These are phyloP conservation scores for Spondyliosoma cantharus DNA, from an alignment of 2,797 vertebrate genomes.

Conservation along the genomic window DNA sequence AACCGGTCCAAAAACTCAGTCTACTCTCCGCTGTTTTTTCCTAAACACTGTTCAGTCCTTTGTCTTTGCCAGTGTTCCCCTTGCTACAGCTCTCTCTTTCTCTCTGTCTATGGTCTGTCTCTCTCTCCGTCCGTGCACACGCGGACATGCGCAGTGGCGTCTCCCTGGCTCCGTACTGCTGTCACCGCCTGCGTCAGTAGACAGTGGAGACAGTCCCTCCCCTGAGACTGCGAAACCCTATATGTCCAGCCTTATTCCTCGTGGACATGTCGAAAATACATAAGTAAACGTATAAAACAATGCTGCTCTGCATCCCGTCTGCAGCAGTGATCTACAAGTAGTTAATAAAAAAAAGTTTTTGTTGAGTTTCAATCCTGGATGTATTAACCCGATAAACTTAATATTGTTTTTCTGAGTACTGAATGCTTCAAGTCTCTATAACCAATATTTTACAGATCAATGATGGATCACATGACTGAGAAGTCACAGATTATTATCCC, in stretches of 20 bases:
- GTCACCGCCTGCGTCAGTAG: conserved; percentile 78
- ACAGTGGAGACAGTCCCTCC: conserved; percentile 60
- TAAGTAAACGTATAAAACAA: not conserved
- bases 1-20: conserved; percentile 14
- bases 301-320: not conserved
- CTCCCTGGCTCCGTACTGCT: conserved; percentile 72
- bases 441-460: not conserved
- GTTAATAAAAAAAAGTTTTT: not conserved
- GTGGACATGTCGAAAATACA: not conserved
- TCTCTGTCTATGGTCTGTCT: conserved; percentile 37
- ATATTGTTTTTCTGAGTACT: not conserved
- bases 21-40: conserved; percentile 14
- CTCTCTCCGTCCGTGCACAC: conserved; percentile 55
- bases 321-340: not conserved
- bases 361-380: not conserved
- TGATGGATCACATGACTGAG: too few relatives aligned
- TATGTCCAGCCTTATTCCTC: conserved; percentile 35
- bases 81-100: conserved; percentile 55
- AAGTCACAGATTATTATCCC: not conserved
- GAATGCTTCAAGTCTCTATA: not conserved
- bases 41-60: conserved; percentile 73
- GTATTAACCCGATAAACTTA: not conserved
- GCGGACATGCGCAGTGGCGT: conserved; percentile 82
- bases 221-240: conserved; percentile 57
- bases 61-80: conserved; percentile 83